Conservation (phyloP, 2,888 invertebrate genomes). For the Leptinotarsa rubiginosa region DNA sequence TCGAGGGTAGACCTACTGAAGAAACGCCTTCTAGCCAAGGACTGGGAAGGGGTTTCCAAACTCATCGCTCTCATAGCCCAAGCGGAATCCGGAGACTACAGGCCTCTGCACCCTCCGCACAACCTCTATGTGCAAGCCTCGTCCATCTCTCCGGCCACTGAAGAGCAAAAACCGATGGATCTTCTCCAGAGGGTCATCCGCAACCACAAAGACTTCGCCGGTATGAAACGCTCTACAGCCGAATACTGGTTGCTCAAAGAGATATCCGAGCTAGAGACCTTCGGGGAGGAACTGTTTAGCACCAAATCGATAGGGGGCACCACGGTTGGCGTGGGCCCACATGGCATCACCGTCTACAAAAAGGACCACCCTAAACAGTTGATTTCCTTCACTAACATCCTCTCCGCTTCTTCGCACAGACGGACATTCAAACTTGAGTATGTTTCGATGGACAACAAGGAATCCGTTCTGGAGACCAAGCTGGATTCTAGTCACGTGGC, state of each 20-base stretch:
- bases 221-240: slow-evolving; percentile 80
- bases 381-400: slow-evolving; percentile 85
- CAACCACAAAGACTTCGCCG: slow-evolving; percentile 70
- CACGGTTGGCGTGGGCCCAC: slow-evolving; percentile 77
- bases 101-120: slow-evolving; percentile 71
- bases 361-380: slow-evolving; percentile 75
- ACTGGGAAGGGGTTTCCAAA: slow-evolving; percentile 76
- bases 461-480: slow-evolving; percentile 80
- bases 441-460: slow-evolving; percentile 76
- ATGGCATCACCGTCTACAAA: slow-evolving; percentile 81
- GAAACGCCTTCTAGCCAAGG: slow-evolving; percentile 77
- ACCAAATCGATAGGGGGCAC: slow-evolving; percentile 67
- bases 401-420: slow-evolving; percentile 81
- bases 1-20: slow-evolving; percentile 82
- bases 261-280: slow-evolving; percentile 82
- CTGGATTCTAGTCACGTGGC: slow-evolving; percentile 85
- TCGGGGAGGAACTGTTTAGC: slow-evolving; percentile 87
- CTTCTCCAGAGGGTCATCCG: slow-evolving; percentile 74
- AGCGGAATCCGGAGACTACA: slow-evolving; percentile 80
- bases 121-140: slow-evolving; percentile 75
- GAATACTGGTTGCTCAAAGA: slow-evolving; percentile 87
- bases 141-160: slow-evolving; percentile 72
- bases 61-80: slow-evolving; percentile 84
- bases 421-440: slow-evolving; percentile 82
- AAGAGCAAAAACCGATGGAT: slow-evolving; percentile 72